A percentile compares a stretch with the other conserved stretches of the same genome.
Conservation (phyloP, 1,140 invertebrate species). For the Caenorhabditis elegans region DNA sequence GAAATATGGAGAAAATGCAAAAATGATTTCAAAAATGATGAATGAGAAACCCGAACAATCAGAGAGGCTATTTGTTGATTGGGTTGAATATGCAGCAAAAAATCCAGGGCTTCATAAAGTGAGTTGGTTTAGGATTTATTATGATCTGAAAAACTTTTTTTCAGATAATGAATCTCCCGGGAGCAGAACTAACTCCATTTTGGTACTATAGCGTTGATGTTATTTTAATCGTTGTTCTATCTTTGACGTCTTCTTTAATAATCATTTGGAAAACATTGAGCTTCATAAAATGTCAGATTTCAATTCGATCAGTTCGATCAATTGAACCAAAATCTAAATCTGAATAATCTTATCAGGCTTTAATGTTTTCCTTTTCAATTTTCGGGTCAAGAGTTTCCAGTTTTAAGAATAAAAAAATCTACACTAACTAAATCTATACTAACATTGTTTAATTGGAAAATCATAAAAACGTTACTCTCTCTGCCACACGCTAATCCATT, state of each 20-base stretch:
- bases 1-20: neutral
- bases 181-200: constrained; percentile 7
- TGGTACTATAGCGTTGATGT: constrained; percentile 21
- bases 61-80: neutral
- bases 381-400: too few species aligned
- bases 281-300: neutral
- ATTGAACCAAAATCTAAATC: constrained; percentile 11
- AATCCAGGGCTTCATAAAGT: constrained; percentile 5
- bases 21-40: constrained; percentile 24
- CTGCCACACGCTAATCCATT: too few species aligned
- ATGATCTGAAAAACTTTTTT: neutral
- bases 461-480: too few species aligned
- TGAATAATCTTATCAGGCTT: neutral
- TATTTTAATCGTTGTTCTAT: neutral
- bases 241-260: neutral
- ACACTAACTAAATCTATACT: too few species aligned
- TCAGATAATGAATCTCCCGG: constrained; percentile 4
- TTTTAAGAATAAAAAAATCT: too few species aligned
- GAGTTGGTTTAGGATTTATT: too few species aligned
- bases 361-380: neutral
- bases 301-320: neutral
- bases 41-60: neutral
- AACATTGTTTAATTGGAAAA: too few species aligned
- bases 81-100: neutral
- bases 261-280: neutral